Evolutionary conservation across 2,797 vertebrate genomes (phyloP).

Genomic region (Dendrocincla fuliginosa): DNA sequence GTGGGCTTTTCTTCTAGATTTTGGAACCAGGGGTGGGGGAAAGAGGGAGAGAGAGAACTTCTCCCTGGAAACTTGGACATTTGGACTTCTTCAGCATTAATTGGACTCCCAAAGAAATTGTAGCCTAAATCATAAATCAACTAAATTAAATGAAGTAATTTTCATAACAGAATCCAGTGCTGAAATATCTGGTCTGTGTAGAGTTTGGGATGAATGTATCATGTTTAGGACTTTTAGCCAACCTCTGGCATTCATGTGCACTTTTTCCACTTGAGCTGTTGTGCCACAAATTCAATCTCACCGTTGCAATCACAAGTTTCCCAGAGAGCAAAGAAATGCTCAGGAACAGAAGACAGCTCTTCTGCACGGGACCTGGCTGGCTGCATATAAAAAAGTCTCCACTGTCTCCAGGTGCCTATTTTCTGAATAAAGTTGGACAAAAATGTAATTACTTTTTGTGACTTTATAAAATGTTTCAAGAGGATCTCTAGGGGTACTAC

Average conservation of each 20-base stretch:
- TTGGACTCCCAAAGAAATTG: not conserved
- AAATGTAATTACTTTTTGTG: not conserved
- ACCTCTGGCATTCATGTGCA: not conserved
- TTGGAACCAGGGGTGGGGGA: not conserved
- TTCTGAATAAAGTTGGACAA: not conserved
- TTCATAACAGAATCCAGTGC: not conserved
- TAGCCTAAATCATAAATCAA: not conserved
- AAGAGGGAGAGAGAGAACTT: not conserved
- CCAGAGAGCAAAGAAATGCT: not conserved
- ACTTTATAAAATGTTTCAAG: not conserved
- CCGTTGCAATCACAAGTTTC: not conserved
- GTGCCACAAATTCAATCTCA: not conserved
- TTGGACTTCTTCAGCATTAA: not conserved
- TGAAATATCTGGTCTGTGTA: not conserved
- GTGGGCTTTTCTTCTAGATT: not conserved
- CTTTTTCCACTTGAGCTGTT: not conserved
- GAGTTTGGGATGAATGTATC: not conserved
- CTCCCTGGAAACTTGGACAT: not conserved
- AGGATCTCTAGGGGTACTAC: not conserved
- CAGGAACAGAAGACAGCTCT: not conserved
- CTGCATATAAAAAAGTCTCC: not conserved
- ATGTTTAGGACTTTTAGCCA: not conserved
- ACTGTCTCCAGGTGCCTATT: not conserved
- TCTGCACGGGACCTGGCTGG: not conserved
- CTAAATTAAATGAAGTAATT: not conserved